Conservation (phyloP, 2,888 invertebrate species). For the Adela reaumurella region DNA sequence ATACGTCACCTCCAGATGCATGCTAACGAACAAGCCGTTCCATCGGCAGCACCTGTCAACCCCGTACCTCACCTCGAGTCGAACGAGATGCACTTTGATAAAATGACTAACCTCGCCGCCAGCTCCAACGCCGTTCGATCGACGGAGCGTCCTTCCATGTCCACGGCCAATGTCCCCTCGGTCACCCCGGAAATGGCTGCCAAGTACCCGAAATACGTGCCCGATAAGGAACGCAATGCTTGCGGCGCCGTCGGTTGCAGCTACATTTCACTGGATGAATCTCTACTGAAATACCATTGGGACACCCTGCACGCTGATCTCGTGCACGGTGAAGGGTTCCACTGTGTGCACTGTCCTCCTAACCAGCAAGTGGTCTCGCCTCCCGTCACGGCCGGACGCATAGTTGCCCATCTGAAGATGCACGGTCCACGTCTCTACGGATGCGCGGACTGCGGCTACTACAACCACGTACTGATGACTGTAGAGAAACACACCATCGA, state of each 20-base stretch:
- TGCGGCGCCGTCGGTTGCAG: conserved; percentile 70
- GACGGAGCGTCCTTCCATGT: conserved; percentile 19
- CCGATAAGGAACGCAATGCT: conserved; percentile 58
- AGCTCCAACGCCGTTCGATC: conserved; percentile 46
- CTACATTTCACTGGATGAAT: conserved; percentile 69
- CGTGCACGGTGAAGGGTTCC: conserved; percentile 33
- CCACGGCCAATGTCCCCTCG: conserved; percentile 10
- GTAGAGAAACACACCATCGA: conserved; percentile 61
- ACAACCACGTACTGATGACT: conserved; percentile 50
- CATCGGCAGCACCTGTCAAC: conserved; percentile 70
- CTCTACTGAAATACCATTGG: conserved; percentile 69
- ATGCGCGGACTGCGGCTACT: conserved; percentile 65
- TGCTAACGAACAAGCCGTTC: conserved; percentile 57
- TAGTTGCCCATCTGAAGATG: conserved; percentile 69
- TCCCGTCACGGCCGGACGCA: conserved; percentile 54
- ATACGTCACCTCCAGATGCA: conserved; percentile 68
- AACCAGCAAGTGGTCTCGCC: conserved; percentile 45
- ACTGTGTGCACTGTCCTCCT: conserved; percentile 70
- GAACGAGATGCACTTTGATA: conserved; percentile 78
- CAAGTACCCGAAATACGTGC: conserved; percentile 46
- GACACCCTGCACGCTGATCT: conserved; percentile 62
- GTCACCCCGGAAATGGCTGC: conserved; percentile 19
- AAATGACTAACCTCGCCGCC: conserved; percentile 80
- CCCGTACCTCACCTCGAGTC: conserved; percentile 77
- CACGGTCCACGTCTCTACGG: conserved; percentile 71